Base-by-base conservation (phyloP, 1,140 invertebrate genomes). In the Bombyx mori region DNA sequence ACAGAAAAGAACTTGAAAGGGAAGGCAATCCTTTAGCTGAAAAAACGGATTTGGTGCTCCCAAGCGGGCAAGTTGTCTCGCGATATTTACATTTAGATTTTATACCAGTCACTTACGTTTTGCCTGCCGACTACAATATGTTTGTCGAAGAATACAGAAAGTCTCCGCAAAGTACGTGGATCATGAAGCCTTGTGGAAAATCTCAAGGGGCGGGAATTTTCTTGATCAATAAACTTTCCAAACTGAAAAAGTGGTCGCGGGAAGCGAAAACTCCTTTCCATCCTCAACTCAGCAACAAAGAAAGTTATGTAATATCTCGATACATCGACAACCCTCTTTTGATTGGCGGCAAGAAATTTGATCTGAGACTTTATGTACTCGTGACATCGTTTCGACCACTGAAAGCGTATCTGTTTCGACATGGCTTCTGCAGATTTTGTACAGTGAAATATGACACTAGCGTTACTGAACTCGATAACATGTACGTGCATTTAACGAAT, bases 61-160 rank as follows among this genome's bases (percentile, higher is more conserved):
- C 67, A 5, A 91, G 92, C 68, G 92, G 91, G 26, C 91, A 94
- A 63, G 92, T 92, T 45, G 90, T 92, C 63, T 91, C 93, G 8
- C 93, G 95, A 79, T 94, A 96, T 79, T 68, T 94, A 2, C 91
- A 96, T 73, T 85, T 96, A 77, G 96, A 98, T 86, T 98, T 98
- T 74, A 94, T 98, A 60, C 97, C 97, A 2, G 91, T 95, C 0
- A 98, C 97, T 0, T 99, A 97, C 80, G 95, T 98, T 56, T 86
- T 99, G 57, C 97, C 97, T 2, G 95, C 96, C 56, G 94, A 98
- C 83, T 98, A 98, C 74, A 98, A 98, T 76, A 94, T 98, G 91
- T 98, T 98, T 86, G 95, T 97, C 0, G 96, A 98, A 77, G 97
- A 98, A 77, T 98, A 98, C 79, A 83, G 93, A 50, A 97, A 96